Percentiles rank a stretch among this genome's conserved stretches.
These are phyloP conservation scores for Labeo catla DNA, from an alignment of 2,113 vertebrate species.

Conservation along the genomic window DNA sequence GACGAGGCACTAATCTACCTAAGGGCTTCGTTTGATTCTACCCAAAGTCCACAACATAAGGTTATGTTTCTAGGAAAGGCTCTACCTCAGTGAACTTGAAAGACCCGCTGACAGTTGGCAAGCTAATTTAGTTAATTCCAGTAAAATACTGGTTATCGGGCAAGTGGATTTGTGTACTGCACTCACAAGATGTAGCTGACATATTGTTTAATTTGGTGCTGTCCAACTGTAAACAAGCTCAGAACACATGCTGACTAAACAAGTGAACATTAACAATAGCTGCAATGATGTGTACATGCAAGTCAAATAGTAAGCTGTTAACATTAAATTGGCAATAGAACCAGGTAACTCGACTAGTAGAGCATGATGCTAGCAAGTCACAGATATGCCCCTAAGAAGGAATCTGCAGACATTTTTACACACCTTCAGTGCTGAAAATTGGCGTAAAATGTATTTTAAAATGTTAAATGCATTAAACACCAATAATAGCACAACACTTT, in stretches of 20 bases:
- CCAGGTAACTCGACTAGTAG: no score
- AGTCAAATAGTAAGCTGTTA: not conserved
- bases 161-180: not conserved
- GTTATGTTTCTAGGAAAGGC: conserved; percentile 33
- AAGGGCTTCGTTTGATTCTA: conserved; percentile 34
- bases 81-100: not conserved
- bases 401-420: not conserved
- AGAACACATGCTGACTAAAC: not conserved
- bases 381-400: not conserved
- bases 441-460: not conserved
- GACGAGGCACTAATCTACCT: conserved; percentile 52
- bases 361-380: not conserved
- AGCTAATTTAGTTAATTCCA: conserved; percentile 7
- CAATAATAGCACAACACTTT: not conserved
- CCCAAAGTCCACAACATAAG: conserved; percentile 23
- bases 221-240: not conserved
- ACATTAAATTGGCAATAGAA: not conserved
- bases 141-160: not conserved
- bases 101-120: not conserved
- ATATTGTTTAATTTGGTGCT: not conserved
- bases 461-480: not conserved
- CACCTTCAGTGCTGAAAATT: not conserved
- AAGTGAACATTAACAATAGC: not conserved
- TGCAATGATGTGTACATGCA: not conserved
- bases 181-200: not conserved